Conservation (phyloP, 2,113 vertebrate species). For the Phaethon lepturus region DNA sequence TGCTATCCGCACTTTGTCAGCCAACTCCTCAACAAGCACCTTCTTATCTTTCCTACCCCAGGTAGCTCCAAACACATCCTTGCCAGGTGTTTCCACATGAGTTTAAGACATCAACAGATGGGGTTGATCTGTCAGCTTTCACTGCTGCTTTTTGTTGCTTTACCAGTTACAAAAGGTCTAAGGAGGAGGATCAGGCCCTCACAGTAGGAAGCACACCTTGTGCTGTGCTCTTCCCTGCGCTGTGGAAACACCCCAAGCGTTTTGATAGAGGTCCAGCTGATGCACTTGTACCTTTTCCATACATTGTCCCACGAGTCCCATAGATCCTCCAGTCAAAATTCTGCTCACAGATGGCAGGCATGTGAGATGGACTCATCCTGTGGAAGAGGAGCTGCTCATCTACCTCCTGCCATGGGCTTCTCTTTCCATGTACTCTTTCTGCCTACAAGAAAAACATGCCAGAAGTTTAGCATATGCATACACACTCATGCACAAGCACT, state of each 20-base stretch:
- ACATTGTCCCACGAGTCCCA: constrained; percentile 76
- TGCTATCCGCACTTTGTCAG: neutral
- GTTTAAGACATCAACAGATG: neutral
- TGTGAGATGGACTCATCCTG: constrained; percentile 58
- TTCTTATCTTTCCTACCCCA: neutral
- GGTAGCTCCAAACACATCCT: neutral
- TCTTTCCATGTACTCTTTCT: constrained; percentile 84
- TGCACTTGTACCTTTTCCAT: constrained; percentile 78
- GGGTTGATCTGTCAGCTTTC: neutral
- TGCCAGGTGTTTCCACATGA: neutral
- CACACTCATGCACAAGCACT: neutral
- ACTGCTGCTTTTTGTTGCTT: neutral
- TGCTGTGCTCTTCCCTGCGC: neutral
- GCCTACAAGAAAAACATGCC: constrained; percentile 62
- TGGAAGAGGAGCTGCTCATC: constrained; percentile 81
- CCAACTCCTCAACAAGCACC: neutral
- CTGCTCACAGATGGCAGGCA: constrained; percentile 72
- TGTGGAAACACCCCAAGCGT: neutral
- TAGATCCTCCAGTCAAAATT: constrained; percentile 87
- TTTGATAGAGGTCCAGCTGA: neutral
- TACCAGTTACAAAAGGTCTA: neutral
- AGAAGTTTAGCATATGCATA: neutral
- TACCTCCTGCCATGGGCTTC: constrained; percentile 60
- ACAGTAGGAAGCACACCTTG: neutral
- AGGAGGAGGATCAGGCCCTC: neutral